phyloP scores from a whole-genome alignment of 2,797 vertebrate genomes.

The Malurus leucopterus region DNA sequence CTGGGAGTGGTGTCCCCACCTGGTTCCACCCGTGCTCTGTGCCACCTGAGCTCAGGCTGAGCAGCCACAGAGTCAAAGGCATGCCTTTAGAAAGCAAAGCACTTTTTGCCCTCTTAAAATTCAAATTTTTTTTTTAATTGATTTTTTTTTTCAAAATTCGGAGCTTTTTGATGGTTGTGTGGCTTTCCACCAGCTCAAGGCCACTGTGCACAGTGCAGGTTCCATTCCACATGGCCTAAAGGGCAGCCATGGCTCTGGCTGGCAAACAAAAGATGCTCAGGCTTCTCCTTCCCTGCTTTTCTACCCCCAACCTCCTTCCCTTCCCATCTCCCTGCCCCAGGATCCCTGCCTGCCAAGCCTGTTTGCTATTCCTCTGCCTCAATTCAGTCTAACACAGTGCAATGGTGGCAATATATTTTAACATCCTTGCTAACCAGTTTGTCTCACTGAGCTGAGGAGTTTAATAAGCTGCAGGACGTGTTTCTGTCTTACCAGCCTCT shows the following conservation, averaged over 20 bases:
- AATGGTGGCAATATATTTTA: not conserved
- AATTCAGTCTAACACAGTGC: not conserved
- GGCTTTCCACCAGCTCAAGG: not conserved
- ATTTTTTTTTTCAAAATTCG: too few species aligned
- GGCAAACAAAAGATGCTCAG: not conserved
- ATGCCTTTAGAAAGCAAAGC: not conserved
- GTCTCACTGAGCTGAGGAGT: not conserved
- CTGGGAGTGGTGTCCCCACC: not conserved
- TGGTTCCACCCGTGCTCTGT: rapidly evolving
- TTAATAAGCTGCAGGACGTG: not conserved
- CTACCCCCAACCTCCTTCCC: not conserved
- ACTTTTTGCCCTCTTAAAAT: not conserved
- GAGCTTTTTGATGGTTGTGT: not conserved
- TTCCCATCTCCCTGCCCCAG: not conserved
- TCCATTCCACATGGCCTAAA: not conserved
- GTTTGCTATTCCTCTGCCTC: not conserved
- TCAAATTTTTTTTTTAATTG: not conserved
- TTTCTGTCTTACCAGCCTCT: conserved; percentile 15
- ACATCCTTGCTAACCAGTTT: not conserved
- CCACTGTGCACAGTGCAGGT: rapidly evolving
- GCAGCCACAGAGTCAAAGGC: not conserved
- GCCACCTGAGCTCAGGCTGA: rapidly evolving
- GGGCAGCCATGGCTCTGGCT: not conserved
- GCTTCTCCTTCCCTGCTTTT: not conserved
- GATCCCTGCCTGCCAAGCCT: not conserved